Evolutionary conservation across 2,888 invertebrate species (phyloP), one percentile per base, ranked within the genome.

Genomic region (Pilophorus perplexus): DNA sequence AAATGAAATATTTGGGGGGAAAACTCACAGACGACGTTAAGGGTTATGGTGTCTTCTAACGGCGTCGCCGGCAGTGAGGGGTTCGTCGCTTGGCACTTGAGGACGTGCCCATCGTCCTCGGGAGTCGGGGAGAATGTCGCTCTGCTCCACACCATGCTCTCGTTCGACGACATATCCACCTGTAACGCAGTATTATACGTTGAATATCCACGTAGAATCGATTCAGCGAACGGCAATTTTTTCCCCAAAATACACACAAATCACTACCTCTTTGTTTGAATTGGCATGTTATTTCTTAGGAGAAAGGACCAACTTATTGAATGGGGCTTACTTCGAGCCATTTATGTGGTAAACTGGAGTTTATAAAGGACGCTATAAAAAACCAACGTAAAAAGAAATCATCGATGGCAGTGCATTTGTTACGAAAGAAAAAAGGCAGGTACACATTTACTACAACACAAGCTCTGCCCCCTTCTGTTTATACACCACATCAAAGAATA

Each of bases 1-100:
- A n/a, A n/a, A n/a, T n/a, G n/a, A n/a, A n/a, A n/a, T n/a, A n/a
- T n/a, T n/a, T n/a, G n/a, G n/a, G n/a, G n/a, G n/a, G 12, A 46
- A 16, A 16, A 89, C 93, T 92, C 81, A 93, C 93, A 93, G 74
- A 92, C 89, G 73, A 93, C 89, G 78, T 92, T 90, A 72, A 93
- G 80, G 75, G 85, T 84, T 77, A 90, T 86, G 27, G 85, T 84
- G 78, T 93, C 92, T 74, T 93, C 92, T 66, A 90, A 82, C 72
- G 84, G 85, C 66, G 86, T 85, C 54, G 86, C 86, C 10, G 85
- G 84, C 69, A 93, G 81, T 70, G 85, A 84, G 64, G 86, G 88
- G 81, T 93, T 93, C 75, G 90, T 88, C 3, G 90, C 91, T 73
- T 88, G 86, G 77, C 93, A 93, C 76, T 88, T 90, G 71, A 93